Evolutionary conservation across 2,797 vertebrate genomes (phyloP).

Genomic region (Xenops minutus): DNA sequence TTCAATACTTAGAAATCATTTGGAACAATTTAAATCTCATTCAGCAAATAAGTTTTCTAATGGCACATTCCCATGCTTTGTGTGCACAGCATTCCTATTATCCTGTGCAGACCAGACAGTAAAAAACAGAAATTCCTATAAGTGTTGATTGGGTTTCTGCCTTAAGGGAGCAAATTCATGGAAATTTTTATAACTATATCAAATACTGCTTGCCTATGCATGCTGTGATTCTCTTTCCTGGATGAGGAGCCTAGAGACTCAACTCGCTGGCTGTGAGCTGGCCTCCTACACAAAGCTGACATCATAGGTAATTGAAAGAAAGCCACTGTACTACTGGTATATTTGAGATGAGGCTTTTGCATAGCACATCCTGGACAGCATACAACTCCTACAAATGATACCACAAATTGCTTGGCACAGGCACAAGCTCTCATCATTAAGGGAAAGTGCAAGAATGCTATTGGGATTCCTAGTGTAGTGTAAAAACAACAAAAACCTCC

Average conservation of each 20-base stretch:
- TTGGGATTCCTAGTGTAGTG: neutral
- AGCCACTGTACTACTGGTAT: conserved; percentile 4
- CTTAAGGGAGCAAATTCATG: neutral
- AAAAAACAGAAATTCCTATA: neutral
- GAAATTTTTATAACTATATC: neutral
- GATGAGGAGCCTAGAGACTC: neutral
- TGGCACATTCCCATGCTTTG: neutral
- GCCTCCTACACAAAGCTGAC: neutral
- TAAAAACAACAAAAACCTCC: neutral
- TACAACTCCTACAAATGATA: conserved; percentile 9
- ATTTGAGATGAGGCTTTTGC: neutral
- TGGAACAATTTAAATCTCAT: neutral
- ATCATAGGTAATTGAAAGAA: conserved; percentile 58
- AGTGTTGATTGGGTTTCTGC: conserved; percentile 6
- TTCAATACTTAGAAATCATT: neutral
- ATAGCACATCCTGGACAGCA: conserved; percentile 9
- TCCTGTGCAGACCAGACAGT: neutral
- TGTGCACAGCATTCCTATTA: neutral
- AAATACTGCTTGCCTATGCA: neutral
- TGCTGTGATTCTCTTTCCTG: neutral
- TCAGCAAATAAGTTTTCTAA: neutral
- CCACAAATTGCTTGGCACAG: conserved; percentile 34
- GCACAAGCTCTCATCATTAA: neutral
- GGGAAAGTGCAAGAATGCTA: neutral
- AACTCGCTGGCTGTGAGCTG: neutral